phyloP scores from a whole-genome alignment of 2,113 vertebrate genomes.

The Scomber colias region DNA sequence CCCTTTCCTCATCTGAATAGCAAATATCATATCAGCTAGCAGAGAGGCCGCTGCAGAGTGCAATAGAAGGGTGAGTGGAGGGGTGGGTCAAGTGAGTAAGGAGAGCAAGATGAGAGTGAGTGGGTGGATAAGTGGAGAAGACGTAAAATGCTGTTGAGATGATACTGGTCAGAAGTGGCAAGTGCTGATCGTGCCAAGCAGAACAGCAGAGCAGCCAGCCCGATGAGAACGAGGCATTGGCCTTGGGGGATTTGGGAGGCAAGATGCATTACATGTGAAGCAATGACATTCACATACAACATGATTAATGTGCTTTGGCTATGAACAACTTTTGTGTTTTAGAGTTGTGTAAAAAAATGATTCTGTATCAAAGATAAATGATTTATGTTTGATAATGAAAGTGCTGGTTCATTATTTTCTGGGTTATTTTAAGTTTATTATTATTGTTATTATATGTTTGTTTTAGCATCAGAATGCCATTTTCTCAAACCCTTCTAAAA shows the following conservation, averaged over 20 bases:
- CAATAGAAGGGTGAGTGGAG: slow-evolving; percentile 26
- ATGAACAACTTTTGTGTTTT: not conserved
- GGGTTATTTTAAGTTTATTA: no score
- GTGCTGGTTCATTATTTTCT: no score
- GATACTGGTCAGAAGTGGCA: slow-evolving; percentile 50
- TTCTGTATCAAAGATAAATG: not conserved
- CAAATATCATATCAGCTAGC: slow-evolving; percentile 76
- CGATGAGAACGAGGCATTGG: slow-evolving; percentile 10
- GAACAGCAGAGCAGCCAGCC: slow-evolving; percentile 29
- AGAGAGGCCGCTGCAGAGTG: slow-evolving; percentile 36
- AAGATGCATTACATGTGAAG: slow-evolving; percentile 18
- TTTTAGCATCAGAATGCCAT: no score
- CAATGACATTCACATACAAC: slow-evolving; percentile 28
- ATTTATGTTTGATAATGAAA: not conserved
- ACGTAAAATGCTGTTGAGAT: slow-evolving; percentile 40
- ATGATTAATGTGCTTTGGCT: slow-evolving; percentile 5
- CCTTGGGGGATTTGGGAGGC: slow-evolving; percentile 30
- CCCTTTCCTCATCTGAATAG: slow-evolving; percentile 67
- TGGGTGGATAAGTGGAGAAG: slow-evolving; percentile 21
- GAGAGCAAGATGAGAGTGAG: not conserved
- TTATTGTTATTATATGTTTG: no score
- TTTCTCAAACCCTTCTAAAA: no score
- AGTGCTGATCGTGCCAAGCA: slow-evolving; percentile 43
- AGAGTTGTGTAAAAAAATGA: not conserved
- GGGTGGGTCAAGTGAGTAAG: slow-evolving; percentile 17